Base-by-base conservation (phyloP, 2,797 vertebrate species). In the Rousettus madagascariensis region DNA sequence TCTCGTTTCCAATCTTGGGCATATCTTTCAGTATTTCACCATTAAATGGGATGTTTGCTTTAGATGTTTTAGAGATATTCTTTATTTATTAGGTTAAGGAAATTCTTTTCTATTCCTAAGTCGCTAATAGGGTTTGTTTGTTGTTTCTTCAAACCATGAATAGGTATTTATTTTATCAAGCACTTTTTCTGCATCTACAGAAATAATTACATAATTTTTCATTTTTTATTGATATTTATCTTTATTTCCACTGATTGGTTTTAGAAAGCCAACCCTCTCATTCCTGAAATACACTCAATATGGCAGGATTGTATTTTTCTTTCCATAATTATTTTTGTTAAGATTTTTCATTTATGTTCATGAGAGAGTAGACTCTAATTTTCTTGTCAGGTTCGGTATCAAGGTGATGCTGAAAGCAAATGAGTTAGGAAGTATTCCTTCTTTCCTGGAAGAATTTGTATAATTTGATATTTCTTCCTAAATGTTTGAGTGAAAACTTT, bases 401-500 rank as follows among this genome's bases (percentile, higher is more conserved):
- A 55, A 78, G 38, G 3, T 72, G 74, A 69, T 65, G 4, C 51
- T 80, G 19, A 95, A 68, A 74, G 75, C 15, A 83, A 83, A 78
- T 4, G 5, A 90, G 43, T 86, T 91, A 89, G 66, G 26, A 86
- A 66, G 17, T 86, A 74, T 72, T 69, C 17, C 15, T 91, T 84
- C 66, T 85, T 86, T 88, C 65, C 2, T 38, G 11, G 41, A 86
- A 94, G 69, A 74, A 16, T 83, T 86, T 55, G 12, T 95, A 6
- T 87, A 83, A 86, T 61, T 89, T 95, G 69, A 28, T 55, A 68
- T 82, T 94, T 89, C 38, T 90, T 57, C 65, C 59, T 90, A 90
- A 68, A 22, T 3, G 1, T 51, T 90, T 53, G 19, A 24, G 9
- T 94, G 36, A 71, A 49, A 77, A 26, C 72, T 57, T 77, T 30